These are phyloP conservation scores for Catocala fraxini DNA, from an alignment of 2,888 invertebrate species.

Conservation along the genomic window DNA sequence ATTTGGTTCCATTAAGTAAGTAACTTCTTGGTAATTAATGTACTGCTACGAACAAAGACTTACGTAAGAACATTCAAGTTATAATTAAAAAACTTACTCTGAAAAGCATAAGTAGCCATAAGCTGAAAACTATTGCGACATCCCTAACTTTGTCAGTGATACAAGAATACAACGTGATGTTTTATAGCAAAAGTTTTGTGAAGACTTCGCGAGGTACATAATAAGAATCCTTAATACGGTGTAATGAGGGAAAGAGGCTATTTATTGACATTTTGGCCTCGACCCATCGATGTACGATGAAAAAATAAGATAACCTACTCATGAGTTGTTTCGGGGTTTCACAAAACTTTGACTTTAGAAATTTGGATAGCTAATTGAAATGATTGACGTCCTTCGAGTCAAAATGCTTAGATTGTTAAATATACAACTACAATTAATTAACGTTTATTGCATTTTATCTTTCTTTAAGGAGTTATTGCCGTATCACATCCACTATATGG, in stretches of 20 bases:
- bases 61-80: slow-evolving; percentile 31
- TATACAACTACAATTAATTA: too few species aligned
- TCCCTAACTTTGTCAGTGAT: slow-evolving; percentile 19
- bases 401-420: too few species aligned
- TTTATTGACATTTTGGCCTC: slow-evolving; percentile 2
- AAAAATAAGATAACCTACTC: too few species aligned
- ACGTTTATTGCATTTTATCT: too few species aligned
- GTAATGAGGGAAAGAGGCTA: neutral
- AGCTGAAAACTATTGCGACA: slow-evolving; percentile 47
- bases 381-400: too few species aligned
- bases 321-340: too few species aligned
- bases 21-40: slow-evolving; percentile 8
- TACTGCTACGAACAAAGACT: slow-evolving; percentile 17
- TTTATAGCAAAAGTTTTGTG: slow-evolving; percentile 2
- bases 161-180: slow-evolving; percentile 6
- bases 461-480: too few species aligned
- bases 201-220: neutral
- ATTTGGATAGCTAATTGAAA: too few species aligned
- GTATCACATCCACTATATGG: too few species aligned
- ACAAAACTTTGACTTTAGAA: too few species aligned
- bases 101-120: slow-evolving; percentile 43
- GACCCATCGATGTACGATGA: neutral
- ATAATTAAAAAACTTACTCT: slow-evolving; percentile 57
- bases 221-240: neutral
- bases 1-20: neutral